Percentiles rank a stretch among this genome's conserved stretches.
These are phyloP conservation scores for Sphaerophoria taeniata DNA, from an alignment of 2,888 invertebrate genomes.

Conservation along the genomic window DNA sequence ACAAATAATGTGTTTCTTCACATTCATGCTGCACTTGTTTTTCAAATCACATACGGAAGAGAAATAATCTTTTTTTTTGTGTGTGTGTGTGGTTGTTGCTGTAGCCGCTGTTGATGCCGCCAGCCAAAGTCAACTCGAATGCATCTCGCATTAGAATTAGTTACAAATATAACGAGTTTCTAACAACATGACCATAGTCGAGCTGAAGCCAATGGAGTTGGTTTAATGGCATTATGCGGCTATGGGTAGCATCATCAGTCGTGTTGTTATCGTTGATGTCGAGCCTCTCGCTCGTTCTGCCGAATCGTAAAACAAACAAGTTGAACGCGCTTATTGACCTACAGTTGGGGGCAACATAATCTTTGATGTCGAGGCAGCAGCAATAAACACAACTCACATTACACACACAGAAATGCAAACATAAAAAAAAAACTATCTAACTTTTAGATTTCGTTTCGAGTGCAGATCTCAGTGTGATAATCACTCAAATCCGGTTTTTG, in stretches of 20 bases:
- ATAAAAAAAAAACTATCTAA: conserved; percentile 49
- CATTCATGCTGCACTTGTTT: conserved; percentile 28
- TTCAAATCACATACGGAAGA: conserved; percentile 67
- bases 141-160: conserved; percentile 64
- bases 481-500: conserved; percentile 64
- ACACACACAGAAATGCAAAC: background rate
- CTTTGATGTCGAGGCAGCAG: conserved; percentile 64
- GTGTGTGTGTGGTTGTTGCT: background rate
- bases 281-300: conserved; percentile 14
- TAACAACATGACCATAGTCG: conserved; percentile 30
- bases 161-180: conserved; percentile 62
- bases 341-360: conserved; percentile 74
- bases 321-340: conserved; percentile 74
- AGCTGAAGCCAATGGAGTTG: conserved; percentile 12
- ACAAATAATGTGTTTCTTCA: background rate
- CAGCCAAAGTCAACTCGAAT: conserved; percentile 64
- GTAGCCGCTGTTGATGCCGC: background rate
- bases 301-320: conserved; percentile 62
- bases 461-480: conserved; percentile 71
- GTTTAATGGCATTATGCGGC: conserved; percentile 45
- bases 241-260: conserved; percentile 41
- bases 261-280: background rate
- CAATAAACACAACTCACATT: conserved; percentile 17
- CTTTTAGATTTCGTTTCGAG: conserved; percentile 62
- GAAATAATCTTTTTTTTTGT: conserved; percentile 32